Evolutionary conservation across 1,140 invertebrate species (phyloP).

Genomic region (Drosophila ambigua): DNA sequence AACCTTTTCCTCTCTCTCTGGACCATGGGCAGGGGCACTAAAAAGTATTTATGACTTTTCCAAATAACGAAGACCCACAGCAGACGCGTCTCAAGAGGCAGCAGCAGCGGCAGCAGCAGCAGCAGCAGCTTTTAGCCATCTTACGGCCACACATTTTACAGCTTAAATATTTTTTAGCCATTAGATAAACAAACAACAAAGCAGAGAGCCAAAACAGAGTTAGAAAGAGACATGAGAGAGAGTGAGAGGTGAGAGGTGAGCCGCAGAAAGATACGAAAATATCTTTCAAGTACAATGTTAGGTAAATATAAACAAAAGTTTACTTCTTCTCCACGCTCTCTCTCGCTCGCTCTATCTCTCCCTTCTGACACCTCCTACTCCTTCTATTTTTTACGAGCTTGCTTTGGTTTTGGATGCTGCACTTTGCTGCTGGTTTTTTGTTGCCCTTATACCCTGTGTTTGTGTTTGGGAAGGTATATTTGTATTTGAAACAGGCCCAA

Average conservation of each 20-base stretch:
- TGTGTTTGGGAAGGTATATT: too few relatives aligned
- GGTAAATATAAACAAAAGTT: constrained; percentile 82
- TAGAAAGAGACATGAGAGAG: neutral
- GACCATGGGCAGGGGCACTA: too few relatives aligned
- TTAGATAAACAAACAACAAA: constrained; percentile 78
- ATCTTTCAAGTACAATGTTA: constrained; percentile 83
- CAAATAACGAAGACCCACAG: constrained; percentile 41
- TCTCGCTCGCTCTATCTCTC: neutral
- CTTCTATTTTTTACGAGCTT: constrained; percentile 6
- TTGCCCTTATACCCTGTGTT: constrained; percentile 18
- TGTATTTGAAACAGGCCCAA: too few relatives aligned
- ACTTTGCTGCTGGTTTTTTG: constrained; percentile 53
- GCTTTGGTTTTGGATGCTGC: constrained; percentile 38
- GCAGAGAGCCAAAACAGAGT: neutral
- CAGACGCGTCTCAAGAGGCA: neutral
- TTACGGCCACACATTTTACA: constrained; percentile 66
- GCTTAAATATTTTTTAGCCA: constrained; percentile 82
- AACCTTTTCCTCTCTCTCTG: constrained; percentile 21
- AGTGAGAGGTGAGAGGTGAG: constrained; percentile 11
- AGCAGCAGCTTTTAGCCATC: constrained; percentile 65
- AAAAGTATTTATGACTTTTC: constrained; percentile 74
- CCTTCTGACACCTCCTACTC: neutral
- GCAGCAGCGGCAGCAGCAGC: constrained; percentile 17
- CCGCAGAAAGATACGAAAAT: constrained; percentile 65
- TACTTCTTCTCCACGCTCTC: constrained; percentile 43